These are phyloP conservation scores for Lycodopsis pacificus DNA, from an alignment of 2,797 vertebrate species.

Conservation along the genomic window DNA sequence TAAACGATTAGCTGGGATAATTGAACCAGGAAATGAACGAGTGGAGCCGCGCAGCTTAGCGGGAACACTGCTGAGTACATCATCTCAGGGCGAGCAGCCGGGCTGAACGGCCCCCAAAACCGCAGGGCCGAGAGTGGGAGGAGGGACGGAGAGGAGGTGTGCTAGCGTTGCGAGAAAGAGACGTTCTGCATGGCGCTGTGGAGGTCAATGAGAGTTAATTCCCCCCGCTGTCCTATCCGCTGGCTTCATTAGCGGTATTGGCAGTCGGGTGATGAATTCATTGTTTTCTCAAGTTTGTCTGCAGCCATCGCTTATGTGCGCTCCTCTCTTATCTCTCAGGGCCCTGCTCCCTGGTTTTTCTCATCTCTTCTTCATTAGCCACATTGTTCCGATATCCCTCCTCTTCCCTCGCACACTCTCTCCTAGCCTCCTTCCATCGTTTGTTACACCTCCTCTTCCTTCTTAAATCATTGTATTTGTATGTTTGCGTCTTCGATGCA, in stretches of 20 bases:
- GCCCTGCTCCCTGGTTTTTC: slow-evolving; percentile 34
- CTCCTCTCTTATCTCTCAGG: slow-evolving; percentile 65
- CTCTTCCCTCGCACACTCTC: slow-evolving; percentile 3
- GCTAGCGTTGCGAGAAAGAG: slow-evolving; percentile 11
- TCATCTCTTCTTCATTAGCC: slow-evolving; percentile 45
- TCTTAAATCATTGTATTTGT: not conserved
- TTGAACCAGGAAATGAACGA: slow-evolving; percentile 73
- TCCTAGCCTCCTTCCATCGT: not conserved
- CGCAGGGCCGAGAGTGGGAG: not conserved
- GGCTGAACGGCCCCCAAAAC: not conserved
- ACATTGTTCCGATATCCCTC: slow-evolving; percentile 3
- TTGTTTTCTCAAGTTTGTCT: slow-evolving; percentile 79
- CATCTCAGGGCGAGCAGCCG: slow-evolving; percentile 16
- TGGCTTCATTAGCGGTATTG: slow-evolving; percentile 83
- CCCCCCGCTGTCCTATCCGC: slow-evolving; percentile 77
- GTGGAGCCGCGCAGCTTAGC: slow-evolving; percentile 1
- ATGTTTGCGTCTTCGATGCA: slow-evolving; percentile 16
- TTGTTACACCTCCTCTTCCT: not conserved
- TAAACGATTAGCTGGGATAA: slow-evolving; percentile 74
- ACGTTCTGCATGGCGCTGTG: slow-evolving; percentile 12
- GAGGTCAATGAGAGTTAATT: slow-evolving; percentile 81
- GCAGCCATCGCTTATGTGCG: slow-evolving; percentile 67
- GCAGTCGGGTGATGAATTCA: slow-evolving; percentile 80
- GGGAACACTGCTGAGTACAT: slow-evolving; percentile 53
- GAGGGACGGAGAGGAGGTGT: not conserved